phyloP scores from a whole-genome alignment of 2,797 vertebrate species.

The Mastacembelus armatus region DNA sequence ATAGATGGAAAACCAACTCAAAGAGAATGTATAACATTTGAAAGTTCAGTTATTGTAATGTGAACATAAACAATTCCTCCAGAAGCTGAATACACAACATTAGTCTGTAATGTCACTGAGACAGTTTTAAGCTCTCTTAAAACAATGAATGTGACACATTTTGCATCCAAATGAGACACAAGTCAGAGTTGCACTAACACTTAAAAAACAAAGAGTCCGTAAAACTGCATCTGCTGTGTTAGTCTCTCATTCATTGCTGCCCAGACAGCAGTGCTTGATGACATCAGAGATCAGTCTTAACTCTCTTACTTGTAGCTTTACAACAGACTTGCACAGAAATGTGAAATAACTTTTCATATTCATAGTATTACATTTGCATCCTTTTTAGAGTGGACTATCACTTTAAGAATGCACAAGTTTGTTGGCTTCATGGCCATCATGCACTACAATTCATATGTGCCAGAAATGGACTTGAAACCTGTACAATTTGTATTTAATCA shows the following conservation, averaged over 20 bases:
- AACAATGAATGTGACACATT: conserved; percentile 48
- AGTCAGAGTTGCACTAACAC: conserved; percentile 27
- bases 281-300: conserved; percentile 38
- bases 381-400: conserved; percentile 69
- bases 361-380: conserved; percentile 65
- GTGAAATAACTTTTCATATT: conserved; percentile 57
- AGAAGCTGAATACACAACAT: conserved; percentile 28
- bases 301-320: conserved; percentile 56
- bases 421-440: conserved; percentile 70
- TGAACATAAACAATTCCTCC: conserved; percentile 36
- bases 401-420: conserved; percentile 71
- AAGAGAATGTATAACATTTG: conserved; percentile 39
- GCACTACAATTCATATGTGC: conserved; percentile 84
- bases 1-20: conserved; percentile 44
- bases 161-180: conserved; percentile 40
- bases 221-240: conserved; percentile 20
- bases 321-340: conserved; percentile 50
- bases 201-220: conserved; percentile 20
- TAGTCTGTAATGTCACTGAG: conserved; percentile 34
- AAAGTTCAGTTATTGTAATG: conserved; percentile 33
- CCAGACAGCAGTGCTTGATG: conserved; percentile 38
- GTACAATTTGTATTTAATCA: conserved; percentile 86
- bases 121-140: conserved; percentile 40
- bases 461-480: conserved; percentile 85
- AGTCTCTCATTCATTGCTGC: conserved; percentile 34